Conservation (phyloP, 2,113 vertebrate species). For the Paradoxurus hermaphroditus region DNA sequence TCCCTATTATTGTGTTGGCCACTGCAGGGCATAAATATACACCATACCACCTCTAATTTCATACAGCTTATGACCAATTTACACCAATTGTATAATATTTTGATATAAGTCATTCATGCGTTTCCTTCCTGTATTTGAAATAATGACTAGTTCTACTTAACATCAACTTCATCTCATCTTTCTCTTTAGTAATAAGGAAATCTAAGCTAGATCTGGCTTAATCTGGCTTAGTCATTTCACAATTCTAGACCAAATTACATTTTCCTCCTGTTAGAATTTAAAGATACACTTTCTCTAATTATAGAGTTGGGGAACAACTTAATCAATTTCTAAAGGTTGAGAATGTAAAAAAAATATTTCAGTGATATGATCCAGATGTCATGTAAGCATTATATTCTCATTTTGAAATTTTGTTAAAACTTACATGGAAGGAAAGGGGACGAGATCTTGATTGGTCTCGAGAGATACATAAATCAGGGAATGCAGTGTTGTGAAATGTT, state of each 20-base stretch:
- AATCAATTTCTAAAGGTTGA: neutral
- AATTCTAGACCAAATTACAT: neutral
- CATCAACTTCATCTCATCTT: neutral
- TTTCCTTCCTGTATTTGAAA: neutral
- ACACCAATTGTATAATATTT: neutral
- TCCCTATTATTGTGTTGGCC: neutral
- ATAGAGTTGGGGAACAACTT: neutral
- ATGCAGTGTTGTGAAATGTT: neutral
- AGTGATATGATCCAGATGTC: neutral
- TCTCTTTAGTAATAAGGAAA: neutral
- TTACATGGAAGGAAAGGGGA: neutral
- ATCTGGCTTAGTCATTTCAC: neutral
- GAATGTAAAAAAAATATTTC: neutral
- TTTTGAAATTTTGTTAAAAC: slow-evolving; percentile 33
- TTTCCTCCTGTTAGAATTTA: neutral
- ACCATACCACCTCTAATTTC: neutral
- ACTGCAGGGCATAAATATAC: neutral
- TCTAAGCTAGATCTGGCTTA: neutral
- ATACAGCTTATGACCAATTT: neutral
- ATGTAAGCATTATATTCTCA: neutral
- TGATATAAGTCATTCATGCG: neutral
- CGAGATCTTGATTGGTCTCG: slow-evolving; percentile 7
- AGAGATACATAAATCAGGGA: slow-evolving; percentile 39
- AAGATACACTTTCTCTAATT: neutral
- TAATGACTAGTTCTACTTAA: neutral